phyloP scores from a whole-genome alignment of 2,797 vertebrate species.

The Xenops minutus region DNA sequence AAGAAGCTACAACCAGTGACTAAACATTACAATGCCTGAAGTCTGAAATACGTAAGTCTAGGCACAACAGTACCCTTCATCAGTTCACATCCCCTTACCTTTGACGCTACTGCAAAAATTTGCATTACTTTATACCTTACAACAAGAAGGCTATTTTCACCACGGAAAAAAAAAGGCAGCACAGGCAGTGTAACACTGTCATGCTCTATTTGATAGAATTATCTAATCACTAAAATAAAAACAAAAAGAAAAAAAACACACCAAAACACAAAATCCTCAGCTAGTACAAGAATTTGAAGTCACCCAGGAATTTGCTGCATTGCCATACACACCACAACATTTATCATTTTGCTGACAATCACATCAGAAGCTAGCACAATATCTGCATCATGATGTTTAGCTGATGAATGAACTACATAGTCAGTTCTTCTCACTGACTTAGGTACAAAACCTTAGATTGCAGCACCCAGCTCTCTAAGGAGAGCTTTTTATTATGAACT shows the following conservation, averaged over 20 bases:
- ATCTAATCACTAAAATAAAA: not conserved
- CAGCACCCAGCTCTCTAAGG: not conserved
- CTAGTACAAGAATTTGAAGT: not conserved
- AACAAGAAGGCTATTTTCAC: not conserved
- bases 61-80: not conserved
- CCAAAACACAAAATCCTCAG: not conserved
- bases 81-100: not conserved
- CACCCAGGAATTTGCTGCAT: not conserved
- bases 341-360: not conserved
- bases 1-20: not conserved
- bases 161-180: not conserved
- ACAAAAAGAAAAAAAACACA: not conserved
- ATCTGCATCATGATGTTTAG: not conserved
- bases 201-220: not conserved
- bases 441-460: not conserved
- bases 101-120: not conserved
- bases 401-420: not conserved
- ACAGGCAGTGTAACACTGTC: not conserved
- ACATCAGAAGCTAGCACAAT: not conserved
- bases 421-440: not conserved
- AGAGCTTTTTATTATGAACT: not conserved
- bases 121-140: not conserved
- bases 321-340: not conserved
- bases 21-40: not conserved
- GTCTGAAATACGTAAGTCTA: not conserved